Evolutionary conservation across 2,113 vertebrate species (phyloP), one percentile per base, ranked within the genome.

Genomic region (Corythornis cristatus): DNA sequence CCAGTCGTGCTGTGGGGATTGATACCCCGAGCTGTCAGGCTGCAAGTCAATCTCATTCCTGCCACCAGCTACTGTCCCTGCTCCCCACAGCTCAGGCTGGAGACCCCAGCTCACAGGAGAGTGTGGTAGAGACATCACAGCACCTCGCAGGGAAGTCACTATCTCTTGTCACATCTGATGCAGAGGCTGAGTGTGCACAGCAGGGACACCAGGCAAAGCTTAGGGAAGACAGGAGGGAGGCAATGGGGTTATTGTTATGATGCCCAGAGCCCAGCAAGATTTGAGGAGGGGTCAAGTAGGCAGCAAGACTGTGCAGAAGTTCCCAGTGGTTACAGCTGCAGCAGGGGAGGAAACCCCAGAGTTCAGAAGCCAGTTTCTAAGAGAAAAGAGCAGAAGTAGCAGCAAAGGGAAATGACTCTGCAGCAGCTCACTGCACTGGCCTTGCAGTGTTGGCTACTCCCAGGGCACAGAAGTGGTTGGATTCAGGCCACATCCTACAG

Each of bases 81-180:
- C 29, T 43, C 28, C 74, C 46, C 12, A 5, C 26, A 15, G 54
- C 0, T 6, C 60, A 29, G 43, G 45, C 48, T 4, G 13, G 23
- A 62, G n/a, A 26, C 33, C 51, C 22, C 56, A 37, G 21, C 66
- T 50, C 17, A 45, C 57, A 54, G 61, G 25, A 72, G 37, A 75
- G 37, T 3, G 42, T 3, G 0, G 60, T 0, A 17, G 37, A 72
- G 37, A 60, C 54, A 28, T 8, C 66, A 40, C 0, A 1, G 42
- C 11, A 14, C 3, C 58, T 37, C 9, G 40, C 64, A 42, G 37
- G 37, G 26, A 76, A 74, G 15, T 42, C 33, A 1, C 43, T 46
- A 37, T 51, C 50, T 60, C 66, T 72, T 62, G 35, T 73, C 77
- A 28, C 15, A 29, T 42, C 72, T 48, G 67, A n/a, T 17, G 42